Base-by-base conservation (phyloP, 1,140 invertebrate genomes). In the Venustaconcha ellipsiformis region DNA sequence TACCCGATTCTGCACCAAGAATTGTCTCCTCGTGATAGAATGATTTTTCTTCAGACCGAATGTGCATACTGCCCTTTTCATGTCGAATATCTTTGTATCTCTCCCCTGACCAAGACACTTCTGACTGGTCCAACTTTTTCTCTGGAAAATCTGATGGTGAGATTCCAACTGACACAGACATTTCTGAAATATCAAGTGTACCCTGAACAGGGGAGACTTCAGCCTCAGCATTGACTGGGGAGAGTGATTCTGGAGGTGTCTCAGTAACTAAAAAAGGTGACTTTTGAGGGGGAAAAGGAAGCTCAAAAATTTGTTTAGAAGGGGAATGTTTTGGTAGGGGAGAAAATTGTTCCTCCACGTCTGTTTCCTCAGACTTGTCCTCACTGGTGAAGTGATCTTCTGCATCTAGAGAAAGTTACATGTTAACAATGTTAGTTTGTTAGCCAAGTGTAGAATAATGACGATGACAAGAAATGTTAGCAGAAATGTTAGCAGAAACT, bases 341-440 rank as follows among this genome's bases (percentile, higher is more conserved):
- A 78, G 86, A 86, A 75, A 85, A 88, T 79, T 87, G 85, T 74
- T 89, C 87, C 69, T 88, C 86, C 23, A 84, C 83, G 77, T 86
- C 84, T 65, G 82, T 87, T 75, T 84, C 84, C 66, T 83, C 83
- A 23, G 82, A 81, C 76, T 84, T 85, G 72, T 83, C 84, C 76
- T 85, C 82, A 72, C 78, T 83, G 74, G 74, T 78, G 64, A 75
- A 37, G 48, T 69, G 59, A 67, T 67, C 73, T 69, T 67, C 73
- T 75, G 67, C 59, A 75, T 68, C 62, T 64, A 72, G 66, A 72
- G 56, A 48, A 48, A 48, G 37, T 48, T 48, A 48, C 37, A 48
- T 48, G 37, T 48, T 48, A 48, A 48, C 37, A 48, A 48, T 48
- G 37, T 48, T 48, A 48, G 37, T 48, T 48, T 48, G 37, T 48